Conservation (phyloP, 2,888 invertebrate species). For the Spodoptera picta region DNA sequence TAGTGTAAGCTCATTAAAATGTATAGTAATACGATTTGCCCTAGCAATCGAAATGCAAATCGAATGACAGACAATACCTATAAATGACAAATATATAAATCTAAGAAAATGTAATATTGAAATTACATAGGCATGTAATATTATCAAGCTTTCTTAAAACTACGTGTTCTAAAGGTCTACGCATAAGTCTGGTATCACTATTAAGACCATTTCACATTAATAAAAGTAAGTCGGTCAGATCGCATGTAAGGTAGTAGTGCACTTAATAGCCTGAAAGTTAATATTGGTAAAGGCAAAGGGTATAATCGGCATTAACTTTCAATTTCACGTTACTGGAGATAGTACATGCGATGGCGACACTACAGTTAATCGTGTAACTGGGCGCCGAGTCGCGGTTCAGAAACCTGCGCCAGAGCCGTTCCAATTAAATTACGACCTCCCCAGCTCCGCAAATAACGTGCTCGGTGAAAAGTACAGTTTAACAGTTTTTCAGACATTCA, state of each 20-base stretch:
- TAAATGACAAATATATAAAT: too few species aligned
- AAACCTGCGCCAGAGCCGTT: conserved; percentile 41
- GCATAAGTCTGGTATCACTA: background rate
- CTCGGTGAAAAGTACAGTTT: conserved; percentile 4
- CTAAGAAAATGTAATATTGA: too few species aligned
- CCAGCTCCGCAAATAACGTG: conserved; percentile 38
- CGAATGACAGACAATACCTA: too few species aligned
- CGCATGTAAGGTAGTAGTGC: conserved; percentile 8
- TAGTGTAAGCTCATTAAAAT: too few species aligned
- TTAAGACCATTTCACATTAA: background rate
- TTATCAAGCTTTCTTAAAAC: background rate
- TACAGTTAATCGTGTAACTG: conserved; percentile 50
- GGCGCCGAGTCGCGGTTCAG: conserved; percentile 38
- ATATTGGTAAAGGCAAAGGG: conserved; percentile 13
- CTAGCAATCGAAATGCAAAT: too few species aligned
- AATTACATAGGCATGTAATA: too few species aligned
- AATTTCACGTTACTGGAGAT: conserved; percentile 22
- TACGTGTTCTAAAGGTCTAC: conserved; percentile 9
- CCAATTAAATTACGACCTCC: conserved; percentile 59
- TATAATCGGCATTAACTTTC: conserved; percentile 24
- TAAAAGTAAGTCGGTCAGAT: conserved; percentile 32
- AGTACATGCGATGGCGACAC: conserved; percentile 10
- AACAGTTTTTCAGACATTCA: conserved; percentile 53
- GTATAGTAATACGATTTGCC: too few species aligned
- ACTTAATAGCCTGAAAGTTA: conserved; percentile 13